Evolutionary conservation across 1,140 invertebrate genomes (phyloP).

Genomic region (Drosophila subobscura): DNA sequence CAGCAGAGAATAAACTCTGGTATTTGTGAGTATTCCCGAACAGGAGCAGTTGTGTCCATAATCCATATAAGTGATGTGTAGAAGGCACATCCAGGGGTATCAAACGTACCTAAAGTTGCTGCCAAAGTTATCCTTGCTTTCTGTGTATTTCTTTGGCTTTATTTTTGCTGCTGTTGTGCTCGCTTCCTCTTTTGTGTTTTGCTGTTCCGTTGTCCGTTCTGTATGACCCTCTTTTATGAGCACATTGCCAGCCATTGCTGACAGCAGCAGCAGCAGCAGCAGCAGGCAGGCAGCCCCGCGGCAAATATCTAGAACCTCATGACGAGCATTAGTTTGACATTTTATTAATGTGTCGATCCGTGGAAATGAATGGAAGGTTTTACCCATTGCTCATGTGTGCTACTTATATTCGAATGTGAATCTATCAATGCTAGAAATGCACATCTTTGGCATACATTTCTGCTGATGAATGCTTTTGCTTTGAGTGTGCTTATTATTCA

Average conservation of each 20-base stretch:
- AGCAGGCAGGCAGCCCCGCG: too few relatives aligned
- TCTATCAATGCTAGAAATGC: background rate
- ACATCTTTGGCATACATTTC: background rate
- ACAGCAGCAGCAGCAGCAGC: slow-evolving; percentile 15
- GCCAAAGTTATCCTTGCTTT: too few relatives aligned
- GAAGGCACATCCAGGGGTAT: too few relatives aligned
- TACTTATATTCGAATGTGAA: slow-evolving; percentile 6
- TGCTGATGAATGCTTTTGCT: too few relatives aligned
- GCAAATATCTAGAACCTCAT: slow-evolving; percentile 41
- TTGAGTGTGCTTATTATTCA: too few relatives aligned
- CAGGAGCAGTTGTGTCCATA: too few relatives aligned
- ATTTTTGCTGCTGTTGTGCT: slow-evolving; percentile 25
- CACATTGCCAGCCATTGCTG: slow-evolving; percentile 13
- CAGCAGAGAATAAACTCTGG: too few relatives aligned
- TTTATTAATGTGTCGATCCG: slow-evolving; percentile 60
- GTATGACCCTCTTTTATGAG: slow-evolving; percentile 36
- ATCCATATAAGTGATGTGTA: background rate
- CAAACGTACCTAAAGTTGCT: too few relatives aligned
- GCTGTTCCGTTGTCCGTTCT: slow-evolving; percentile 20
- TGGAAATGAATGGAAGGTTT: slow-evolving; percentile 23
- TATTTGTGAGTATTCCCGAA: too few relatives aligned
- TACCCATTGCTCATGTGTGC: slow-evolving; percentile 40
- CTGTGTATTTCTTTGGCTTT: slow-evolving; percentile 7
- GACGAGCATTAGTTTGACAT: slow-evolving; percentile 57
- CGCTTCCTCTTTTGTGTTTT: slow-evolving; percentile 4